These are phyloP conservation scores for Chromobotia macracanthus DNA, from an alignment of 2,797 vertebrate species.

Conservation along the genomic window DNA sequence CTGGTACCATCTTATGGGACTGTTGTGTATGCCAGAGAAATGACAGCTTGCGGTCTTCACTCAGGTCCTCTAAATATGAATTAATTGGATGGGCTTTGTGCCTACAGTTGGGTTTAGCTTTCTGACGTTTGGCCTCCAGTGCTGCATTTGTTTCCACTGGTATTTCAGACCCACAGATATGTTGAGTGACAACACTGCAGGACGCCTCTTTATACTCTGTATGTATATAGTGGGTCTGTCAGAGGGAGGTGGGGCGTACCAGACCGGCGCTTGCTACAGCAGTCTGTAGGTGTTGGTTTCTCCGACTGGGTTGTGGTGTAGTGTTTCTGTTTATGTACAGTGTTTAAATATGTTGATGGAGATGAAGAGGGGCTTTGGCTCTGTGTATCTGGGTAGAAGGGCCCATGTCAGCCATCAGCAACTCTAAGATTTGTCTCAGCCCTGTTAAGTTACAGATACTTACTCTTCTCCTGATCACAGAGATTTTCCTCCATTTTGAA, in stretches of 20 bases:
- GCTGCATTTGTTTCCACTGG: constrained; percentile 25
- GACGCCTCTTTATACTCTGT: constrained; percentile 81
- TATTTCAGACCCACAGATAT: constrained; percentile 73
- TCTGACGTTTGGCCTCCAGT: constrained; percentile 42
- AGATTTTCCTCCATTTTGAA: constrained; percentile 63
- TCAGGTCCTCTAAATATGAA: constrained; percentile 63
- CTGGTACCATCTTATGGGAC: background rate
- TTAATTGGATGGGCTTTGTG: constrained; percentile 68
- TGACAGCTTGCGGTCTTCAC: constrained; percentile 57
- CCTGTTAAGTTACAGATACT: constrained; percentile 25
- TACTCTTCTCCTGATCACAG: background rate
- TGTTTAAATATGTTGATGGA: constrained; percentile 46
- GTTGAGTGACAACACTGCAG: constrained; percentile 72
- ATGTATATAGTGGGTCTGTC: constrained; percentile 74
- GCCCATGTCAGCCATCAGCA: constrained; percentile 59
- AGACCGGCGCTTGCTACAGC: constrained; percentile 55
- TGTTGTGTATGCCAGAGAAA: constrained; percentile 56
- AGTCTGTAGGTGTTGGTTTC: constrained; percentile 43
- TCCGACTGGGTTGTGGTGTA: constrained; percentile 35
- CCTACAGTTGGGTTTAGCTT: constrained; percentile 54
- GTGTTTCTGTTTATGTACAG: constrained; percentile 36
- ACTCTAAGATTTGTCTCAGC: constrained; percentile 47
- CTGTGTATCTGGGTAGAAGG: constrained; percentile 45
- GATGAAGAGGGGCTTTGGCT: too few species aligned
- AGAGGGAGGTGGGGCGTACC: constrained; percentile 26